Conservation (phyloP, 2,797 vertebrate genomes). For the Tamandua tetradactyla region DNA sequence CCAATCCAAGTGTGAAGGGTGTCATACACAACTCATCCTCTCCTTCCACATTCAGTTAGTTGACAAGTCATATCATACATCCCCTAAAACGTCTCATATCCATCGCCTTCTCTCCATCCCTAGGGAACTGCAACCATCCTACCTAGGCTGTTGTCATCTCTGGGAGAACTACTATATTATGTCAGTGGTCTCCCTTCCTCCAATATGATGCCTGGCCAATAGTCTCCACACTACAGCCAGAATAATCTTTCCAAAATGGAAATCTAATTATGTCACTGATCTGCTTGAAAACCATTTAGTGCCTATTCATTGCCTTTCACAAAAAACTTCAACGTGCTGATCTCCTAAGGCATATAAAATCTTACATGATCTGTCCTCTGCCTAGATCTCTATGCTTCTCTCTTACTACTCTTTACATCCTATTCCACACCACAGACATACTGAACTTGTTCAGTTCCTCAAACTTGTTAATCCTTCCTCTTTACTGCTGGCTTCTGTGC, state of each 20-base stretch:
- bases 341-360: background rate
- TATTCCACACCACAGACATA: background rate
- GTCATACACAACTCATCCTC: background rate
- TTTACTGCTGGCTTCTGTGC: background rate
- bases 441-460: background rate
- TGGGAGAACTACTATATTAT: background rate
- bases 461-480: background rate
- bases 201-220: background rate
- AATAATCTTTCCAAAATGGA: slow-evolving; percentile 46
- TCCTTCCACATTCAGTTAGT: background rate
- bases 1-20: background rate
- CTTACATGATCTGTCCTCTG: background rate
- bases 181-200: background rate
- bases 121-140: background rate
- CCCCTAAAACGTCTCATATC: background rate
- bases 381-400: background rate
- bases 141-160: background rate
- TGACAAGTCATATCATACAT: background rate
- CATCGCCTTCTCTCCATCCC: too few species aligned
- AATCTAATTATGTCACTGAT: slow-evolving; percentile 33
- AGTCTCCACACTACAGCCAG: background rate
- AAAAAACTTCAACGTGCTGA: slow-evolving; percentile 40
- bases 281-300: background rate
- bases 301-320: slow-evolving; percentile 43
- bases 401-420: background rate